Conservation (phyloP, 2,113 vertebrate species). For the Peucedramus taeniatus region DNA sequence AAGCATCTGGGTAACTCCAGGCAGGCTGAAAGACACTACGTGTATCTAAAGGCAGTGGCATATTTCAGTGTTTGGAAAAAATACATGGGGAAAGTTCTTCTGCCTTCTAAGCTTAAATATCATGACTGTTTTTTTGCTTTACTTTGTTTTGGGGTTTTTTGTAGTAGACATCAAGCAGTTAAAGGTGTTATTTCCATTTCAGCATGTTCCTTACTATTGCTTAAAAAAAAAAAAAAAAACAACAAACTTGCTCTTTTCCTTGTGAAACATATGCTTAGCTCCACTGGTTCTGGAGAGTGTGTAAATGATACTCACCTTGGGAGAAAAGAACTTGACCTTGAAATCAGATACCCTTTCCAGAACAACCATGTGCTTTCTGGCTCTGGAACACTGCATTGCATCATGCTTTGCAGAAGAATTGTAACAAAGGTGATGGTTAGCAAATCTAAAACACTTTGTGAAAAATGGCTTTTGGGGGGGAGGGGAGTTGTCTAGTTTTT, state of each 20-base stretch:
- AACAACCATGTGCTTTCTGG: neutral
- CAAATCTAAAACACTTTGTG: neutral
- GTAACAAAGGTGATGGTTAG: neutral
- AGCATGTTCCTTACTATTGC: neutral
- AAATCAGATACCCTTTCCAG: conserved; percentile 22
- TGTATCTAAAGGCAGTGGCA: neutral
- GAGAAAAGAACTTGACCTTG: conserved; percentile 17
- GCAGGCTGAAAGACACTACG: neutral
- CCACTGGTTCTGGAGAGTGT: neutral
- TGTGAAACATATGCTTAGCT: neutral
- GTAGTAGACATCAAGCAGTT: neutral
- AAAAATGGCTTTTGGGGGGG: neutral
- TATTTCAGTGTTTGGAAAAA: neutral
- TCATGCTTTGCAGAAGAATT: conserved; percentile 2
- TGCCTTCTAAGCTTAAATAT: neutral
- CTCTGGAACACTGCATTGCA: neutral
- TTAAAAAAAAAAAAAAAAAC: neutral
- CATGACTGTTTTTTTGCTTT: neutral
- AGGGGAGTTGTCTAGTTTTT: neutral
- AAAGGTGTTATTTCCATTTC: neutral
- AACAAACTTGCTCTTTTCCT: neutral
- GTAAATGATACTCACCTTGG: conserved; percentile 3
- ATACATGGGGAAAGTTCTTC: neutral
- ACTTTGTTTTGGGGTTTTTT: neutral
- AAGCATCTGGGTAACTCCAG: neutral